These are phyloP conservation scores for Monochamus alternatus DNA, from an alignment of 2,888 invertebrate genomes.

Conservation along the genomic window DNA sequence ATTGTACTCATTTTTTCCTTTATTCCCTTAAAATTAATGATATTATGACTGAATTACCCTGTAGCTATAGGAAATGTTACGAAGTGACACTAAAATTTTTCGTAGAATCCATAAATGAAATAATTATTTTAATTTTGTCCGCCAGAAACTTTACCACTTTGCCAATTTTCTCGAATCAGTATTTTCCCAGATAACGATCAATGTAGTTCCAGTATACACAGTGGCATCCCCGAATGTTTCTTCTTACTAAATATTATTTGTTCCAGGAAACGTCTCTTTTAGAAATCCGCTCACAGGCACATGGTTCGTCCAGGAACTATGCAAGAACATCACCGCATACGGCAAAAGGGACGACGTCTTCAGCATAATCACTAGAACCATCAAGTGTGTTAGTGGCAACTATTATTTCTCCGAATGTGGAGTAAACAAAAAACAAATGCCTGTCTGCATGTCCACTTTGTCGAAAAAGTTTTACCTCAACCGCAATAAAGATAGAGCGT, in stretches of 20 bases:
- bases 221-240: too few species aligned
- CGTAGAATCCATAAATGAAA: too few species aligned
- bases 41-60: too few species aligned
- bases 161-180: too few species aligned
- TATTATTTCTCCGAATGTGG: slow-evolving; percentile 51
- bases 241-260: not conserved
- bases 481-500: slow-evolving; percentile 61
- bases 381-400: slow-evolving; percentile 64
- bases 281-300: slow-evolving; percentile 59
- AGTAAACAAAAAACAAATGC: slow-evolving; percentile 61
- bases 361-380: slow-evolving; percentile 63
- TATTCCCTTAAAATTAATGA: too few species aligned
- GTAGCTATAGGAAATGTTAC: too few species aligned
- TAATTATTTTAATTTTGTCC: too few species aligned
- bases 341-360: slow-evolving; percentile 65
- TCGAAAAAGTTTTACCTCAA: slow-evolving; percentile 65
- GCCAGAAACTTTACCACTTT: too few species aligned
- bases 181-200: too few species aligned
- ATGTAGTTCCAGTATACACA: too few species aligned
- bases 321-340: slow-evolving; percentile 62
- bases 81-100: too few species aligned
- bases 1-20: too few species aligned
- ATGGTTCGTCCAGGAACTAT: slow-evolving; percentile 68
- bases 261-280: slow-evolving; percentile 60
- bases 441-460: slow-evolving; percentile 64